Conservation (phyloP, 2,888 invertebrate species). For the Notodonta ziczac region DNA sequence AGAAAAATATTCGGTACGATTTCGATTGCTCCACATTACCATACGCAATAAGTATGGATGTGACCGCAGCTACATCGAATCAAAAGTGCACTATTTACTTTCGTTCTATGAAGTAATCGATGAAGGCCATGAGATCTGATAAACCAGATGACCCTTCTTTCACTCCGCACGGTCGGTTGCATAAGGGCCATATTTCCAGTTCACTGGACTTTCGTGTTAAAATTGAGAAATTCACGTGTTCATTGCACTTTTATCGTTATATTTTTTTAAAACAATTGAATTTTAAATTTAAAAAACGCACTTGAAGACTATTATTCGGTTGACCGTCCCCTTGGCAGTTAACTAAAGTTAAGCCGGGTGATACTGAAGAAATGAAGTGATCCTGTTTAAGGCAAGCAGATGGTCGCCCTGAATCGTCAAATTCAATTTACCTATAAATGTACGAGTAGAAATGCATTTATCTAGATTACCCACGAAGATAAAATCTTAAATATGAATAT, state of each 20-base stretch:
- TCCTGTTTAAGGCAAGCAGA: too few species aligned
- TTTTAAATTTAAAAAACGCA: too few species aligned
- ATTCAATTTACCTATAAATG: too few species aligned
- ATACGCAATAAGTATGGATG: background rate
- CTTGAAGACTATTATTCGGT: too few species aligned
- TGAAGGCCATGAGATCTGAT: slow-evolving; percentile 1
- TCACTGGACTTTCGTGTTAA: background rate
- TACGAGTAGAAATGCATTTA: too few species aligned
- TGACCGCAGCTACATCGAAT: background rate
- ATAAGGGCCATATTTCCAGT: background rate
- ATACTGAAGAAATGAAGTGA: too few species aligned
- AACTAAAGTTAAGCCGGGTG: too few species aligned
- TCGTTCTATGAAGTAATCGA: slow-evolving; percentile 9
- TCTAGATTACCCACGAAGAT: too few species aligned
- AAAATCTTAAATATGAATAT: too few species aligned
- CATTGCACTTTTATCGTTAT: background rate
- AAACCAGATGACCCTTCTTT: slow-evolving; percentile 22
- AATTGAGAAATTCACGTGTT: background rate
- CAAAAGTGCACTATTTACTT: background rate
- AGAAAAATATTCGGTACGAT: background rate
- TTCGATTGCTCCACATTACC: background rate
- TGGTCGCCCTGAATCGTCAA: too few species aligned
- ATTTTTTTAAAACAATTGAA: too few species aligned
- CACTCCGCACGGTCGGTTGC: slow-evolving; percentile 12
- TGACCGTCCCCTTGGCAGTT: too few species aligned